Evolutionary conservation across 2,113 vertebrate genomes (phyloP).

Genomic region (Paradoxurus hermaphroditus): DNA sequence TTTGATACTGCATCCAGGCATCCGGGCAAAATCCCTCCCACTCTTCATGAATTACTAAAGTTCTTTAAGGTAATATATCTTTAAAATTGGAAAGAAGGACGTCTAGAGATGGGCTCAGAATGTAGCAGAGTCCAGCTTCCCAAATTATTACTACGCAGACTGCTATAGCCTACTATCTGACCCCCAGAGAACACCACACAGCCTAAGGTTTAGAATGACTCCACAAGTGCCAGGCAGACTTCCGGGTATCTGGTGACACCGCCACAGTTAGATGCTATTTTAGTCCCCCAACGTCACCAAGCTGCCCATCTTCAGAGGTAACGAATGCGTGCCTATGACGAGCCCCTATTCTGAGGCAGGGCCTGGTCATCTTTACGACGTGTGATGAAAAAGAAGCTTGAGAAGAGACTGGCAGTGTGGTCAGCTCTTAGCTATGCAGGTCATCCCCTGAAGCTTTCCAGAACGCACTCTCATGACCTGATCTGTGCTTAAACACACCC

Average conservation of each 20-base stretch:
- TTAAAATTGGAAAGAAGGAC: not conserved
- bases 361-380: not conserved
- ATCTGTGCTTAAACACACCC: not conserved
- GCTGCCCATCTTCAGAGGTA: not conserved
- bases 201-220: not conserved
- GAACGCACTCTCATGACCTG: not conserved
- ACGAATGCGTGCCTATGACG: not conserved
- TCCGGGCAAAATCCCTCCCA: not conserved
- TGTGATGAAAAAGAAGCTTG: not conserved
- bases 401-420: not conserved
- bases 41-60: not conserved
- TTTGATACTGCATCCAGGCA: not conserved
- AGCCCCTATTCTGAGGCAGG: not conserved
- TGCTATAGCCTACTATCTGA: not conserved
- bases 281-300: not conserved
- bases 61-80: not conserved
- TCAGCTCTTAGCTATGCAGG: not conserved
- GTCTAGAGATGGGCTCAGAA: not conserved
- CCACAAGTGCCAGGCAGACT: not conserved
- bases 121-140: not conserved
- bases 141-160: not conserved
- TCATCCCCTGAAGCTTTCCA: accelerated
- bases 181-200: not conserved
- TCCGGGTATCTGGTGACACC: not conserved
- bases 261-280: not conserved